These are phyloP conservation scores for Eristalinus aeneus DNA, from an alignment of 2,888 invertebrate genomes.

Conservation along the genomic window DNA sequence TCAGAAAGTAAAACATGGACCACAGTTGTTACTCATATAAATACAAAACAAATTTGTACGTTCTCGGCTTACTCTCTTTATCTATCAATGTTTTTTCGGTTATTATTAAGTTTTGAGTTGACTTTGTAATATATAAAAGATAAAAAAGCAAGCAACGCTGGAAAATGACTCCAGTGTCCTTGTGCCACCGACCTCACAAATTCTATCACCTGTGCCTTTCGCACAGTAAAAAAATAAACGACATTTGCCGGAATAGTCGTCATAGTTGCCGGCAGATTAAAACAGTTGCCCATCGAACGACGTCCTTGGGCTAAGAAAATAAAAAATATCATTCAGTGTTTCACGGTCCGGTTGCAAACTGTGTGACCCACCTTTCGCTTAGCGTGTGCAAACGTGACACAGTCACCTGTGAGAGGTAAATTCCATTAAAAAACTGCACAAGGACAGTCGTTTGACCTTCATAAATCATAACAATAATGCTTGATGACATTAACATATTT, in stretches of 20 bases:
- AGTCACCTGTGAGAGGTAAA: slow-evolving; percentile 57
- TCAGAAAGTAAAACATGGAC: too few relatives aligned
- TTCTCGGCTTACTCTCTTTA: too few relatives aligned
- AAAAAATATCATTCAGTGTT: neutral
- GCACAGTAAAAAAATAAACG: slow-evolving; percentile 51
- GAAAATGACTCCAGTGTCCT: slow-evolving; percentile 1
- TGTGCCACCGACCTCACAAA: slow-evolving; percentile 2
- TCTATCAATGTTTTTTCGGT: too few relatives aligned
- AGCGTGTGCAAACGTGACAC: neutral
- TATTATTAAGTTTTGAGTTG: too few relatives aligned
- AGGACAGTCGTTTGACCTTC: slow-evolving; percentile 52
- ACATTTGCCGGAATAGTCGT: slow-evolving; percentile 41
- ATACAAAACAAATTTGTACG: too few relatives aligned
- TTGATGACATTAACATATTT: slow-evolving; percentile 53
- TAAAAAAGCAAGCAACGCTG: neutral
- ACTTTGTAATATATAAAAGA: too few relatives aligned
- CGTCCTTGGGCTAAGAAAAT: neutral
- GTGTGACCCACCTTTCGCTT: neutral
- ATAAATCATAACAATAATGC: slow-evolving; percentile 65
- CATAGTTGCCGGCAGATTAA: slow-evolving; percentile 45
- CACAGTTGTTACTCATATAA: too few relatives aligned
- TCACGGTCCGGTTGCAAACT: slow-evolving; percentile 18
- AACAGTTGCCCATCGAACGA: neutral
- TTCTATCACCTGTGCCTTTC: slow-evolving; percentile 39
- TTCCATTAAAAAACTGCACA: slow-evolving; percentile 42